Evolutionary conservation across 2,113 vertebrate species (phyloP), one percentile per base, ranked within the genome.

Genomic region (Nothocercus nigrocapillus): DNA sequence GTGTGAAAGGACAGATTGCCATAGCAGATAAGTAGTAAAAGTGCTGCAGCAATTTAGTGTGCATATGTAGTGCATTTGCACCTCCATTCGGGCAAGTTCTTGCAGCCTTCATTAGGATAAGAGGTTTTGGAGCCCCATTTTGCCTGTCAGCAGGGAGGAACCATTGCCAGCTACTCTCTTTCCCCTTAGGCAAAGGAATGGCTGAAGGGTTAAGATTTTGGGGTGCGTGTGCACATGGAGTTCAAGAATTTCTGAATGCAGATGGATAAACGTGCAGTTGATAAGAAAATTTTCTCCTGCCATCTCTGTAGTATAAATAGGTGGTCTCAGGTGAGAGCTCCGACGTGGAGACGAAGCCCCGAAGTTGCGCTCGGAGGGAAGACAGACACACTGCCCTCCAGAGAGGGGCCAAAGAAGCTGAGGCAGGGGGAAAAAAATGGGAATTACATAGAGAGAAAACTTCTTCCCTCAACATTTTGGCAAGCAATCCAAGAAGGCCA

Each of bases 381-480:
- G 6, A 11, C 1, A 8, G 19, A 30, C 36, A 38, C 45, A 75
- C n/a, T 28, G 4, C 11, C 24, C 59, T 85, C 34, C 58, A 49
- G 56, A 0, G 2, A 63, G 42, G 61, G 59, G n/a, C 4, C 13
- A 28, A 72, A 12, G 2, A 70, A 82, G 34, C 13, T 0, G 3
- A 82, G 68, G 13, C 32, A 21, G 5, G 21, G 2, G 24, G 24
- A 34, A 13, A 61, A 73, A 42, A 32, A 5, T 8, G 6, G 15
- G 25, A 73, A 47, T 53, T 85, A 4, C 45, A 13, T 12, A 40
- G 5, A 76, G 45, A 81, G 54, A 36, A 1, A 66, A 11, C 22
- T 70, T 56, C 20, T 81, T 64, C 7, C 28, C 56, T 62, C 15
- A 38, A 88, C 58, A 21, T 28, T 58, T 2, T 56, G 8, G 5